Base-by-base conservation (phyloP, 2,113 vertebrate genomes). In the Tychaedon coryphoeus region DNA sequence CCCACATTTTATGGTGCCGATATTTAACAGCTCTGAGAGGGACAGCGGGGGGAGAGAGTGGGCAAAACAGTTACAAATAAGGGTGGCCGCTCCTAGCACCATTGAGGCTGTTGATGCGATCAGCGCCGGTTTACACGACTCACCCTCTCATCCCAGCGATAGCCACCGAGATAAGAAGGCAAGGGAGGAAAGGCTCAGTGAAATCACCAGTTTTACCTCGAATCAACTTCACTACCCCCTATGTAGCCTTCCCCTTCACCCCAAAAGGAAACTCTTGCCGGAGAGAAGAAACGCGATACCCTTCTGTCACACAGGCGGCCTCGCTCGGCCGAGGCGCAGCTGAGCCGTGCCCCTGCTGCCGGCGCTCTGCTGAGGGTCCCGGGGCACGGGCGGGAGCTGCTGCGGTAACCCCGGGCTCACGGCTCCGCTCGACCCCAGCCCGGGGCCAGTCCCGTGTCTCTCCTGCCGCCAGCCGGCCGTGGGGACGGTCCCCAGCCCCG, bases 1-100 rank as follows among this genome's bases (percentile, higher is more conserved):
- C 87, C 90, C 77, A 69, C 72, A 51, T 97, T 98, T 98, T 97
- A 97, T 96, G 96, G 95, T 81, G 88, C 85, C 88, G 95, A 95
- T 96, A 96, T 96, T 97, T 97, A 96, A 96, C 95, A 95, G 76
- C 88, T 92, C 91, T 36, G 79, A 60, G 72, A 86, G 76, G n/a
- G 56, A 58, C 60, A 60, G 90, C 19, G 53, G 75, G 81, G 56
- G 50, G 80, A 95, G 51, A 95, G 72, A 38, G 67, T 43, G 86
- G 80, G 43, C 62, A 89, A 83, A 88, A 86, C 34, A 70, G 89
- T 77, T 80, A 85, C 72, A 70, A 92, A 69, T 33, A 61, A 65
- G 70, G 76, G 91, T 12, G 73, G 83, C 60, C 42, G 24, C 70
- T 76, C 58, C 86, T 87, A 57, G n/a, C n/a, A n/a, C 42, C 29